Conservation (phyloP, 2,797 vertebrate genomes). For the Enteromius treurensis region DNA sequence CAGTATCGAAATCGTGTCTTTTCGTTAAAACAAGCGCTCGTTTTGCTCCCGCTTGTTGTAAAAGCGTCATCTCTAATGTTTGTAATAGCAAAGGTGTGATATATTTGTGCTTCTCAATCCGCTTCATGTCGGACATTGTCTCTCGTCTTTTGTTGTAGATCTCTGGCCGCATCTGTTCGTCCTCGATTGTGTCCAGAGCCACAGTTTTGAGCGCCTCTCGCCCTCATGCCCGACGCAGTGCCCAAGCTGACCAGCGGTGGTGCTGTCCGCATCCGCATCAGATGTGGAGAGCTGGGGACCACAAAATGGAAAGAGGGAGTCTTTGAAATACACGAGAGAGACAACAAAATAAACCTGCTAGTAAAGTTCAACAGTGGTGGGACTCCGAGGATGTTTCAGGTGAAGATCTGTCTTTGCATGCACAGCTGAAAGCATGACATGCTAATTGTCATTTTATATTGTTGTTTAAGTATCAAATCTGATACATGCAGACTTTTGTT, state of each 20-base stretch:
- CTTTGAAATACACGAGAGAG: conserved; percentile 96
- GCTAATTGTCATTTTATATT: background rate
- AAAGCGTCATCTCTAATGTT: background rate
- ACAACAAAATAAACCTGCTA: conserved; percentile 89
- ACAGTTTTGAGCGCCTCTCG: conserved; percentile 50
- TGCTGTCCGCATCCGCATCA: conserved; percentile 82
- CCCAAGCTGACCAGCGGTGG: conserved; percentile 87
- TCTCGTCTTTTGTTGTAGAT: conserved; percentile 30
- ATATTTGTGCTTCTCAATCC: too few relatives aligned
- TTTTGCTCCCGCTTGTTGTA: background rate
- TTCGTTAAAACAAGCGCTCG: background rate
- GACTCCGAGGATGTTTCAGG: conserved; percentile 88
- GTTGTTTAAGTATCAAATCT: background rate
- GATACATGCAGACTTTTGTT: background rate
- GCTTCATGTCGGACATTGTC: background rate
- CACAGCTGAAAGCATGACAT: background rate
- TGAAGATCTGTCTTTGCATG: conserved; percentile 60
- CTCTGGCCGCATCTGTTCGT: conserved; percentile 49
- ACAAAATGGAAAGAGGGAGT: conserved; percentile 95
- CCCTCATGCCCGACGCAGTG: conserved; percentile 78
- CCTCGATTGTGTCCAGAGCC: conserved; percentile 55
- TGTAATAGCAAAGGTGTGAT: background rate
- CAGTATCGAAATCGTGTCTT: background rate
- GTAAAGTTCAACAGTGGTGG: conserved; percentile 91
- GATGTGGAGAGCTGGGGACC: conserved; percentile 87